Base-by-base conservation (phyloP, 2,888 invertebrate species). In the Mesorhabditis spiculigera region DNA sequence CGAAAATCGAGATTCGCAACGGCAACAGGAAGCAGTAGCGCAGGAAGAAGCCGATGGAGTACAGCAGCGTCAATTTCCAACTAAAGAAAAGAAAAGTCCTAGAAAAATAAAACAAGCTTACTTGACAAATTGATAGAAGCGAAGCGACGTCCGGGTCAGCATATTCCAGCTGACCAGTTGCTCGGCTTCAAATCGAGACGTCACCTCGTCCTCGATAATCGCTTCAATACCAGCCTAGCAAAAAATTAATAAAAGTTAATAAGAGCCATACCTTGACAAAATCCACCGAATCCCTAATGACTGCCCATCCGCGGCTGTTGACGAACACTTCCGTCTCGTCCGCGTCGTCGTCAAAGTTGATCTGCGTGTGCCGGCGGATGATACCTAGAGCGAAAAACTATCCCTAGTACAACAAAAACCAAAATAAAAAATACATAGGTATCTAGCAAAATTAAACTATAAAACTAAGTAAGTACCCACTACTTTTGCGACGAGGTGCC, bases 151-250 rank as follows among this genome's bases (percentile, higher is more conserved):
- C 81, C 97, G 90, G 1, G 96, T 96, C 71, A 97, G 90, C 73
- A 97, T 90, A 88, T 97, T 97, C 97, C 97, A 97, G 74, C 93
- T 94, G 62, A 86, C 82, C 67, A 89, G 78, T 77, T 89, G 91
- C 90, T 95, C 95, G 4, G 97, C 94, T 86, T 94, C 93, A 88
- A 97, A 97, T 80, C 97, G 91, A 43, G 94, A 94, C 1, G 97
- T 98, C 69, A 98, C 97, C 89, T 96, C 94, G 88, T 98, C 97
- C 87, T 98, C 96, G 70, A 97, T 95, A 78, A 98, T 96, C 45
- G 96, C 92, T 86, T 96, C 95, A 82, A 95, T 91, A n/a, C 96
- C 96, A 50, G 76, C 76, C 71, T 78, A 67, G 41, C 67, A 63
- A 5, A 43, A n/a, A 50, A 58, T n/a, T 16, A 13, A 13, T 13